These are phyloP conservation scores for Gorsachius magnificus DNA, from an alignment of 2,797 vertebrate genomes.

Conservation along the genomic window DNA sequence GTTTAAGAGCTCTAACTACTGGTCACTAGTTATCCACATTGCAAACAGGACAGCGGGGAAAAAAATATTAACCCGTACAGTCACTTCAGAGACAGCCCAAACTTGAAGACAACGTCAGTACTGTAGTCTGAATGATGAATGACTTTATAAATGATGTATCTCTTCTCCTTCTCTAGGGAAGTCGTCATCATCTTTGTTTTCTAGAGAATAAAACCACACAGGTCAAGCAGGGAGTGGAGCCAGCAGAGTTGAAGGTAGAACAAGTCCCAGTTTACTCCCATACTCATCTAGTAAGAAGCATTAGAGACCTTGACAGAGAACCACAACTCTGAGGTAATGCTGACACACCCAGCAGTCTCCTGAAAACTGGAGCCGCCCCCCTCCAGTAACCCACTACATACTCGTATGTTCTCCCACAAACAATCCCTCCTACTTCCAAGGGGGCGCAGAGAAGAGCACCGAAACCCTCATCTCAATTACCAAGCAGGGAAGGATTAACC, in stretches of 20 bases:
- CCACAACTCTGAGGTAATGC: neutral
- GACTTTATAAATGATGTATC: neutral
- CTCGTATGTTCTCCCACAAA: neutral
- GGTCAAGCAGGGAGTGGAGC: neutral
- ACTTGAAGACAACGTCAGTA: neutral
- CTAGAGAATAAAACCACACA: neutral
- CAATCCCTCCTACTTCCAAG: neutral
- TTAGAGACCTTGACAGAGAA: neutral
- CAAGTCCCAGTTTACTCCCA: neutral
- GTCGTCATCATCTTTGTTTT: neutral
- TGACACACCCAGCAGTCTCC: neutral
- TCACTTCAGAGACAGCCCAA: neutral
- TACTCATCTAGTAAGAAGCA: neutral
- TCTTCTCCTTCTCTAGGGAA: neutral
- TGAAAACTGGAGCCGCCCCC: neutral
- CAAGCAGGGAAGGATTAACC: constrained; percentile 18
- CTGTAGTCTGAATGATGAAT: neutral
- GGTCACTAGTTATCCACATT: neutral
- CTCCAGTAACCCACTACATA: neutral
- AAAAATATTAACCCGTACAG: neutral
- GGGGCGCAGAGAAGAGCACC: neutral
- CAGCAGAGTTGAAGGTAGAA: neutral
- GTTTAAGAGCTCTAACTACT: neutral
- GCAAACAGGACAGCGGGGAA: neutral
- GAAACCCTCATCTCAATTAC: neutral